These are phyloP conservation scores for Lophius piscatorius DNA, from an alignment of 2,113 vertebrate species.

Conservation along the genomic window DNA sequence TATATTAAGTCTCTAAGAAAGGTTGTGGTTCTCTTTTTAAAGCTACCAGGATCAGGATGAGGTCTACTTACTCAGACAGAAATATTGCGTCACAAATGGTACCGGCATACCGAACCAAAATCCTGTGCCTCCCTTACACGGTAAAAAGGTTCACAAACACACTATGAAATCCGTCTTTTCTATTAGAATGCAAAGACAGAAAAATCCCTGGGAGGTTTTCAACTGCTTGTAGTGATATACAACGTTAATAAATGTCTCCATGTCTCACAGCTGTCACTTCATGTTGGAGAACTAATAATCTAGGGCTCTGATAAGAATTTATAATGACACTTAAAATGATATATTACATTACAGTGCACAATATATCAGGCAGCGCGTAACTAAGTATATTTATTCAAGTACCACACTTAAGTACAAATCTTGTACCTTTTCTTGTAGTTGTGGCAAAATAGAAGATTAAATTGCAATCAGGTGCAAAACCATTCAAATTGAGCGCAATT, in stretches of 20 bases:
- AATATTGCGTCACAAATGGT: neutral
- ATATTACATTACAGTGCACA: neutral
- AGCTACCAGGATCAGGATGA: neutral
- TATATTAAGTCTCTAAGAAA: neutral
- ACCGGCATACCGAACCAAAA: no score
- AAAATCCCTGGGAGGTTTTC: neutral
- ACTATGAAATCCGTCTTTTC: no score
- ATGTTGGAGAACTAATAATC: neutral
- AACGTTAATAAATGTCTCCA: neutral
- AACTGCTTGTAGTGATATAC: neutral
- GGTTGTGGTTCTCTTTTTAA: neutral
- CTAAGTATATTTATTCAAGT: no score
- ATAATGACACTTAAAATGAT: no score
- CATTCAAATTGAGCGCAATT: no score
- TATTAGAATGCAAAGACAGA: no score
- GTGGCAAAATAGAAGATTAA: no score
- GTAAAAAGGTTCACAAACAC: neutral
- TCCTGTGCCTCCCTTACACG: no score
- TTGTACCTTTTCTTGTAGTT: no score
- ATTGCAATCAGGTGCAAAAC: no score
- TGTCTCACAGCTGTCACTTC: constrained; percentile 13
- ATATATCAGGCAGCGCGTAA: no score
- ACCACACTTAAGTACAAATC: no score
- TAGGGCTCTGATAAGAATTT: constrained; percentile 2
- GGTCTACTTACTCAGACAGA: neutral